Evolutionary conservation across 2,113 vertebrate genomes (phyloP).

Genomic region (Emydura subglobosa): DNA sequence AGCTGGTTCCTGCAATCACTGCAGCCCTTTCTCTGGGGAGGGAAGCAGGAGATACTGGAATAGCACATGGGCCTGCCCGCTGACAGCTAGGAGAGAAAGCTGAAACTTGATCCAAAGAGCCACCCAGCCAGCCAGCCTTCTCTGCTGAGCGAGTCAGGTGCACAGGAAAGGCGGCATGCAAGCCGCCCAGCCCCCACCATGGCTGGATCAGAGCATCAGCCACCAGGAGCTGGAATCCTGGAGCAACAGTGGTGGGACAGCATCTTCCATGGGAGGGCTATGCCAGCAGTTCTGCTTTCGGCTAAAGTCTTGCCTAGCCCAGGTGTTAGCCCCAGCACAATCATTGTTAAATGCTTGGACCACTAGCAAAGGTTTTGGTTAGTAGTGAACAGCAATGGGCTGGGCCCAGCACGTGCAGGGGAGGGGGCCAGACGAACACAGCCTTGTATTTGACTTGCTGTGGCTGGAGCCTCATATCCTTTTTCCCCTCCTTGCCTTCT

Average conservation of each 20-base stretch:
- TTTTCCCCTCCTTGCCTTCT: not conserved
- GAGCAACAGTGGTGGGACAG: not conserved
- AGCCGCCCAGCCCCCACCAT: not conserved
- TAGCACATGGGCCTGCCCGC: rapidly evolving
- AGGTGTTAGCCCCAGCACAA: not conserved
- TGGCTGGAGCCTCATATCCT: not conserved
- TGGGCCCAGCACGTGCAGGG: no score
- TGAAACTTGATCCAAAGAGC: not conserved
- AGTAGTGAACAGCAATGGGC: not conserved
- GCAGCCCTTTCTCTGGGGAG: no score
- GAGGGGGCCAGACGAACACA: not conserved
- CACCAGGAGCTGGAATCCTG: not conserved
- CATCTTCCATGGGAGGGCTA: not conserved
- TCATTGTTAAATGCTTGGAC: not conserved
- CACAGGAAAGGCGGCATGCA: not conserved
- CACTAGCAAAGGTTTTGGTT: rapidly evolving
- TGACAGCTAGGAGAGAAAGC: not conserved
- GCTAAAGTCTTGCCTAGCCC: no score
- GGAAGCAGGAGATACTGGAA: not conserved
- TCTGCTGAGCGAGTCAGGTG: not conserved
- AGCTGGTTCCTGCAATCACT: not conserved
- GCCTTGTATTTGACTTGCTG: no score
- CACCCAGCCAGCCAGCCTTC: not conserved
- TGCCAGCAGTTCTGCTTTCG: not conserved
- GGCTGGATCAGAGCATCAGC: not conserved